phyloP scores from a whole-genome alignment of 2,113 vertebrate genomes.

The Addax nasomaculatus region DNA sequence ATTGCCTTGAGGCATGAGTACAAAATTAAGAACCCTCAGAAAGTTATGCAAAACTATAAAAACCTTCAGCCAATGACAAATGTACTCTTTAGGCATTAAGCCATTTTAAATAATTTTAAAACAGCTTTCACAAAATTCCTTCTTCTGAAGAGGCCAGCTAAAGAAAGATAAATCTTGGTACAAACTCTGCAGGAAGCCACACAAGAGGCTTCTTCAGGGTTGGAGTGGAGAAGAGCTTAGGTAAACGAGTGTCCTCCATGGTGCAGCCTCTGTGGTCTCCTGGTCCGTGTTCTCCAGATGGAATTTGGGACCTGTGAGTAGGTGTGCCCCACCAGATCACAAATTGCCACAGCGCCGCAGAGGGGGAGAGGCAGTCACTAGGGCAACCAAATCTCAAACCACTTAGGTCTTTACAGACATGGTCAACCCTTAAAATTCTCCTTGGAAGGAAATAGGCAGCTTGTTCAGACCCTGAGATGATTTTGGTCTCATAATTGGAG shows the following conservation, averaged over 20 bases:
- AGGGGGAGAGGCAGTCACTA: neutral
- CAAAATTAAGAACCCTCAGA: conserved; percentile 41
- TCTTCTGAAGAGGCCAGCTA: neutral
- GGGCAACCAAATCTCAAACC: conserved; percentile 59
- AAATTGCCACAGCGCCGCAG: neutral
- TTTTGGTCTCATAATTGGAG: neutral
- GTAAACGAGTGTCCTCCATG: neutral
- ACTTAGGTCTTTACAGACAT: neutral
- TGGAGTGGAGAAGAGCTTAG: neutral
- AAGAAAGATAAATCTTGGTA: neutral
- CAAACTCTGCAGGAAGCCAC: neutral
- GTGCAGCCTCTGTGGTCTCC: neutral
- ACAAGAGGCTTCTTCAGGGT: neutral
- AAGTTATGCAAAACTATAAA: conserved; percentile 58
- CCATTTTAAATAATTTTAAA: conserved; percentile 55
- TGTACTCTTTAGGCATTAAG: conserved; percentile 10
- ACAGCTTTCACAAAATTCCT: conserved; percentile 24
- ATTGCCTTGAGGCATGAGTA: conserved; percentile 35
- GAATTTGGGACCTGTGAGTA: neutral
- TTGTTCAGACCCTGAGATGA: neutral
- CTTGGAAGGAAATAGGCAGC: neutral
- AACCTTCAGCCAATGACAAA: conserved; percentile 41
- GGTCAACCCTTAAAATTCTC: neutral
- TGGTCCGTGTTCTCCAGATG: neutral
- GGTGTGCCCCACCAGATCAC: neutral